These are phyloP conservation scores for Macroramphosus scolopax DNA, from an alignment of 2,797 vertebrate genomes.

Conservation along the genomic window DNA sequence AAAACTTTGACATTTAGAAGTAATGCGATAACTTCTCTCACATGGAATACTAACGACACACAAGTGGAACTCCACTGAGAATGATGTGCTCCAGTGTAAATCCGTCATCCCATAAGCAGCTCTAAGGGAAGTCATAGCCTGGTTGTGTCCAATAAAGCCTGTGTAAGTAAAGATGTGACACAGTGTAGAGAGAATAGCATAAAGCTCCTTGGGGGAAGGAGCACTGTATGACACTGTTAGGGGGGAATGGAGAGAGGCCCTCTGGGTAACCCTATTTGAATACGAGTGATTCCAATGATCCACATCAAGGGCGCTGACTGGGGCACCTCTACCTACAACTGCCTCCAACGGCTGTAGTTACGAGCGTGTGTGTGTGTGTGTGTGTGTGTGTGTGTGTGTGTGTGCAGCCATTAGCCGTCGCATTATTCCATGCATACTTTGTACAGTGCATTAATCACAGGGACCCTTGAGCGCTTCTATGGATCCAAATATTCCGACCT, in stretches of 20 bases:
- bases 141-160: constrained; percentile 44
- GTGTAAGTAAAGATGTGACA: constrained; percentile 59
- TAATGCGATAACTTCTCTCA: constrained; percentile 12
- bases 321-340: constrained; percentile 62
- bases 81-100: constrained; percentile 15
- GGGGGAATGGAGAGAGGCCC: constrained; percentile 38
- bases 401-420: constrained; percentile 65
- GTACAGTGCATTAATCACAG: constrained; percentile 84
- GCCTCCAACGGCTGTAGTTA: constrained; percentile 41
- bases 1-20: too few species aligned
- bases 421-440: constrained; percentile 80
- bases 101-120: constrained; percentile 31
- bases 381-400: constrained; percentile 20
- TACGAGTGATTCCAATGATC: constrained; percentile 71
- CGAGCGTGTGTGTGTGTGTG: constrained; percentile 13
- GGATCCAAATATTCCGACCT: constrained; percentile 83
- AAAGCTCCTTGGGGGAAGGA: constrained; percentile 38
- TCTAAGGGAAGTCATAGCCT: constrained; percentile 31
- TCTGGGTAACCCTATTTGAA: constrained; percentile 68
- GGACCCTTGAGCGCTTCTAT: constrained; percentile 76
- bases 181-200: constrained; percentile 34
- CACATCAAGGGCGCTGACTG: constrained; percentile 72
- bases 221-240: constrained; percentile 30
- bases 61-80: constrained; percentile 5
- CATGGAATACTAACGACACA: constrained; percentile 8